phyloP scores from a whole-genome alignment of 2,888 invertebrate species.

The Anthrax anthrax region DNA sequence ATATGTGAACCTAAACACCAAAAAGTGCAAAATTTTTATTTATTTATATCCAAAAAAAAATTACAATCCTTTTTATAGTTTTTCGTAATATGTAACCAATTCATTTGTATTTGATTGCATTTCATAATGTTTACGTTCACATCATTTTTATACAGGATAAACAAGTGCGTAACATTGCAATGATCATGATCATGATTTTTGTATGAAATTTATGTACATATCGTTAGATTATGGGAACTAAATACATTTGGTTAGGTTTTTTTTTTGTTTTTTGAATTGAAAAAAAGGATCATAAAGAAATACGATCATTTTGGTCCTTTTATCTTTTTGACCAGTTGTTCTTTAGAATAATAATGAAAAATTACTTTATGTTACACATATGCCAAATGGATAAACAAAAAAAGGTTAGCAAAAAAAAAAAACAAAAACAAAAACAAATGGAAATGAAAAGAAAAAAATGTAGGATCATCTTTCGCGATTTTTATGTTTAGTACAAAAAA shows the following conservation, averaged over 20 bases:
- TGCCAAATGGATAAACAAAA: neutral
- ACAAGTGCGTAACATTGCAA: neutral
- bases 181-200: no score
- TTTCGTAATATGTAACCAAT: no score
- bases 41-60: no score
- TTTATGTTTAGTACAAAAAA: neutral
- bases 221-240: neutral
- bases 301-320: neutral
- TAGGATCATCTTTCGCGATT: neutral
- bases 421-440: no score
- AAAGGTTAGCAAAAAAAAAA: neutral
- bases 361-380: neutral
- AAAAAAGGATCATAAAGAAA: neutral
- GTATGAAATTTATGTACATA: no score
- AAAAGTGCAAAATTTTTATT: no score
- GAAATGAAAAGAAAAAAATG: neutral
- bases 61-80: neutral
- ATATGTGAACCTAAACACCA: no score
- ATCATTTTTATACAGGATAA: neutral
- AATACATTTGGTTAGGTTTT: neutral
- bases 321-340: neutral
- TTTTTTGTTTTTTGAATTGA: no score
- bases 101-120: no score
- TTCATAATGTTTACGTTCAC: neutral
- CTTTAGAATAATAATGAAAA: neutral